Conservation (phyloP, 37 sponge, comb jelly and placozoan genomes). For the Ephydatia muelleri region DNA sequence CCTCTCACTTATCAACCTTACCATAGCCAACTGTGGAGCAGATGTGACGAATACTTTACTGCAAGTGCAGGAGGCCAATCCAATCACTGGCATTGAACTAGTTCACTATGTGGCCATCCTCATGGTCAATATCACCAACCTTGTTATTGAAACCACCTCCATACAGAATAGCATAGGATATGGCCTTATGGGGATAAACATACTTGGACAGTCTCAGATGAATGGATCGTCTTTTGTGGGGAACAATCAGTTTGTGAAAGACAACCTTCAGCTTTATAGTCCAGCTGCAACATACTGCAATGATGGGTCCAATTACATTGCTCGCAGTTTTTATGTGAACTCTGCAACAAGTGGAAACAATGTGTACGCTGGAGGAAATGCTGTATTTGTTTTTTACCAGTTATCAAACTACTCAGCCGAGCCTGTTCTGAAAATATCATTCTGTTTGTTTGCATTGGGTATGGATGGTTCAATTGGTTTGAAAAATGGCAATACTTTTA, state of each 20-base stretch:
- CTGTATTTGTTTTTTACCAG: not conserved
- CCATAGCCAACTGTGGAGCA: not conserved
- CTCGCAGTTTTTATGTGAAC: not conserved
- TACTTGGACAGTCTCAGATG: not conserved
- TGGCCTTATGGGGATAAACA: slow-evolving; percentile 19
- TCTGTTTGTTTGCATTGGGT: not conserved
- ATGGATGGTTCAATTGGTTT: not conserved
- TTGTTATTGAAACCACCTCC: not conserved
- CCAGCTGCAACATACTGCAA: not conserved
- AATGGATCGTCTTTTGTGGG: not conserved
- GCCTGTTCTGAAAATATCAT: not conserved
- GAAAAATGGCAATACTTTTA: not conserved
- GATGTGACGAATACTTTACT: not conserved
- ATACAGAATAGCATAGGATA: slow-evolving; percentile 18
- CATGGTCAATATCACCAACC: not conserved
- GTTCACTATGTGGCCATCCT: not conserved
- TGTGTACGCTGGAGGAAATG: not conserved
- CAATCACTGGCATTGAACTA: not conserved
- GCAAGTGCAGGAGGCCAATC: not conserved
- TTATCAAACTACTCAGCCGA: not conserved
- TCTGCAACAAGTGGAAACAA: not conserved
- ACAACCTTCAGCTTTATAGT: not conserved
- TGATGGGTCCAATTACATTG: not conserved
- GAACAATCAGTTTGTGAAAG: not conserved
- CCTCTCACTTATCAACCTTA: not conserved